These are phyloP conservation scores for Heliothis peltigera DNA, from an alignment of 2,888 invertebrate genomes.

Conservation along the genomic window DNA sequence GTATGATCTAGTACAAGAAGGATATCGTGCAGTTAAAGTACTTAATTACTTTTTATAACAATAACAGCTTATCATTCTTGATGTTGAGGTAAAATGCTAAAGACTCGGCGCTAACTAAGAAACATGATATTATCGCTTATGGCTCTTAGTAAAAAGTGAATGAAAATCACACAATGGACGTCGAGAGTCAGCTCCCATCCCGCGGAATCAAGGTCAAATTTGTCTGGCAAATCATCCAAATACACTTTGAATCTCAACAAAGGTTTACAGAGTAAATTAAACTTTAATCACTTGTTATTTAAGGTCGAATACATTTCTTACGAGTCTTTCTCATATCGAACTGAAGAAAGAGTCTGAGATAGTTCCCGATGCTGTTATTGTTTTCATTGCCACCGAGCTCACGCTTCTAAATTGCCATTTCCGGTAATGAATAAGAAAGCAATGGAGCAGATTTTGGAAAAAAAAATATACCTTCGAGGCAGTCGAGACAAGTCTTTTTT, in stretches of 20 bases:
- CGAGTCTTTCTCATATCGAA: conserved; percentile 57
- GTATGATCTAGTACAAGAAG: too few relatives aligned
- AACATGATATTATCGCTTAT: conserved; percentile 68
- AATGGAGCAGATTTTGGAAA: conserved; percentile 62
- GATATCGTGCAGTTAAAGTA: too few relatives aligned
- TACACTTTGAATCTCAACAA: conserved; percentile 67
- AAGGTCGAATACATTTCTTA: conserved; percentile 38
- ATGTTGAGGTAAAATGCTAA: conserved; percentile 22
- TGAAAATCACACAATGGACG: conserved; percentile 80
- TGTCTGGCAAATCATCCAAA: conserved; percentile 82
- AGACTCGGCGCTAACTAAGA: conserved; percentile 58
- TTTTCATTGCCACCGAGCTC: conserved; percentile 80
- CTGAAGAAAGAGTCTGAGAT: conserved; percentile 82
- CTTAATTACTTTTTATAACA: neutral
- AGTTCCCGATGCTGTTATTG: conserved; percentile 84
- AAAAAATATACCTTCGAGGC: too few relatives aligned
- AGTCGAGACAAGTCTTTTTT: too few relatives aligned
- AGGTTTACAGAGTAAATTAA: conserved; percentile 39
- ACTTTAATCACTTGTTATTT: conserved; percentile 43
- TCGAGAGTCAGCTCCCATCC: conserved; percentile 81
- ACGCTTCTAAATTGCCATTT: conserved; percentile 84
- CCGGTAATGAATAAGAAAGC: conserved; percentile 74
- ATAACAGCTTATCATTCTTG: neutral
- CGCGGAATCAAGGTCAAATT: conserved; percentile 86
- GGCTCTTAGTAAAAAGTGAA: conserved; percentile 81